Evolutionary conservation across 92 coral and sea anemone genomes (phyloP), one percentile per base, ranked within the genome.

Genomic region (Desmophyllum pertusum): DNA sequence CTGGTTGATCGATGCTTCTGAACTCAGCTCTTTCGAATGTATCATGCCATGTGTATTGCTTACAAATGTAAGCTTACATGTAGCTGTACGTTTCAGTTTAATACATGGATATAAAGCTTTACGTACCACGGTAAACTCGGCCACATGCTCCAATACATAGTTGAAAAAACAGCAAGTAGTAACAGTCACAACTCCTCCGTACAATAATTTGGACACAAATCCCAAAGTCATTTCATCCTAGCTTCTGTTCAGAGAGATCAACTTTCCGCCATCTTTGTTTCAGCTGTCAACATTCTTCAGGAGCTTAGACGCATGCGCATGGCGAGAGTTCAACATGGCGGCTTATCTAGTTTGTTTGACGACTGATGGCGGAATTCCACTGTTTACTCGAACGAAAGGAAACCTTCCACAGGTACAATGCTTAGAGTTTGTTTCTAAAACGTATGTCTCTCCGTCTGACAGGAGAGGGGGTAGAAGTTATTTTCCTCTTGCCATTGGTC

Each of bases 231-330:
- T 84, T 40, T 61, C 70, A 57, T 53, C 17, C 46, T 81, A 30
- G 10, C 21, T 36, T 55, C 66, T 7, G n/a, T n/a, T n/a, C n/a
- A n/a, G n/a, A n/a, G 0, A 36, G 36, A 14, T 42, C 39, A 18
- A 11, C 41, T 25, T 25, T 63, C 81, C 63, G 80, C 91, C 81
- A 78, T 88, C 30, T 70, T 77, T 57, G 25, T 46, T 78, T 19
- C 72, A 95, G 98, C 78, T 95, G 88, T 86, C 98, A 61, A 83
- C 77, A 23, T 96, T 96, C 89, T 89, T 96, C 78, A 92, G 95
- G 80, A 90, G 91, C 68, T 79, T 96, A n/a, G 98, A 96, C 98
- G 96, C 98, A 94, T 96, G 98, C 98, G 98, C 95, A 27, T 96
- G 98, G 98, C 81, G 95, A 35, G 93, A 93, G 78, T 92, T 90